Evolutionary conservation across 2,888 invertebrate species (phyloP), one percentile per base, ranked within the genome.

Genomic region (Anthrax anthrax): DNA sequence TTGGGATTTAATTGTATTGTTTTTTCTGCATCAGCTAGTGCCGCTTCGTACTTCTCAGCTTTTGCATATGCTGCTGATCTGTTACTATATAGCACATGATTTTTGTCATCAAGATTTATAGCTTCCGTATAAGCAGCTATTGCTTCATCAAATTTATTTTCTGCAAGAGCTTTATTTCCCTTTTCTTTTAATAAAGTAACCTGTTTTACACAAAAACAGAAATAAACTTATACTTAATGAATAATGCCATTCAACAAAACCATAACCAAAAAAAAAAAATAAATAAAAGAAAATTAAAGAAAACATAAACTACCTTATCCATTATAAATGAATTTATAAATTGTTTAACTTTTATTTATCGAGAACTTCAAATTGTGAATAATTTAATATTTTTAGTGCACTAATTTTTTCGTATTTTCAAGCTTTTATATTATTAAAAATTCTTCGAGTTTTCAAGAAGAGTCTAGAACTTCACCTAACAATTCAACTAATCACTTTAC

Each of bases 71-170:
- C 92, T 8, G 92, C 92, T 1, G 92, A 92, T 46, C 94, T 77
- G 68, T 94, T 94, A 57, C 91, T 92, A 60, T 75, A 92, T 19
- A 94, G 72, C 60, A 94, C 89, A 72, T 91, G 87, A 71, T 92
- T 92, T 36, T 72, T 75, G 0, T 72, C 72, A 62, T 92, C 91
- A 50, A 90, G 64, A 14, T 72, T 69, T 52, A 94, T 88, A 6
- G 88, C 94, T 58, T 85, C 78, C 3, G 86, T 77, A 61, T 94
- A 94, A 56, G 69, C 76, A 52, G 78, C 74, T 44, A 91, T 73
- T 0, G 94, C 92, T 54, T 86, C 85, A 10, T 81, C 78, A 53
- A 77, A 81, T 47, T 86, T 81, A 43, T 83, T 83, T 14, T 77
- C 78, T 51, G 82, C 75, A 56, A 94, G 71, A 18, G 90, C 89